Evolutionary conservation across 53 echinoderm and acorn worm genomes (phyloP).

Genomic region (Henricia sp.): DNA sequence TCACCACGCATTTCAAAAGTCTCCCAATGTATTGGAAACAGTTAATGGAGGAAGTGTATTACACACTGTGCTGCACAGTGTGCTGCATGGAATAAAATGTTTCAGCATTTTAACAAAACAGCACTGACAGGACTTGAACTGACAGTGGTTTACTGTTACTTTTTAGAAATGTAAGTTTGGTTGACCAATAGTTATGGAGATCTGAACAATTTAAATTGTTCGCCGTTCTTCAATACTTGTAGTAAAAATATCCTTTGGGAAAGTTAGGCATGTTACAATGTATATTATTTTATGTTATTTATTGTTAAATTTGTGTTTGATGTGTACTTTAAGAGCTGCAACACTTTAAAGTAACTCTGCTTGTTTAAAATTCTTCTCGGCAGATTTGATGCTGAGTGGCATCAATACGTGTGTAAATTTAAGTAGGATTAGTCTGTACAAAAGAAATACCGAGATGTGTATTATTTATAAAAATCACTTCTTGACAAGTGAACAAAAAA

Average conservation of each 20-base stretch:
- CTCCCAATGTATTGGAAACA: neutral
- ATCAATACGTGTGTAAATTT: constrained; percentile 43
- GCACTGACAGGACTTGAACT: neutral
- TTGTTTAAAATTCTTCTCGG: neutral
- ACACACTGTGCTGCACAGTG: too few species aligned
- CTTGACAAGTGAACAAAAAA: constrained; percentile 38
- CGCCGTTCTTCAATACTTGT: neutral
- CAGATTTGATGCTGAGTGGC: too few species aligned
- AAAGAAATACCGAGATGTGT: constrained; percentile 34
- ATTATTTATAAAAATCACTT: constrained; percentile 45
- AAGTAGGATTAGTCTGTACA: neutral
- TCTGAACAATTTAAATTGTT: neutral
- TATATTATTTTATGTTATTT: constrained; percentile 32
- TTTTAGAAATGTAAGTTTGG: neutral
- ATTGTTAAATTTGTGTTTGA: constrained; percentile 41
- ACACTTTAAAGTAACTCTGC: neutral
- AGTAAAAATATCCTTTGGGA: neutral
- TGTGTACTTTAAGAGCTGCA: constrained; percentile 5
- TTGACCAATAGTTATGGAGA: neutral
- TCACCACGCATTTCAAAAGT: neutral
- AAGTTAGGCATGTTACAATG: neutral
- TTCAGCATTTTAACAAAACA: neutral
- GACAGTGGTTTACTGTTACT: neutral
- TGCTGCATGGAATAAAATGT: too few species aligned
- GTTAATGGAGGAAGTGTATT: too few species aligned